Evolutionary conservation across 2,888 invertebrate genomes (phyloP).

Genomic region (Dusona sp.): DNA sequence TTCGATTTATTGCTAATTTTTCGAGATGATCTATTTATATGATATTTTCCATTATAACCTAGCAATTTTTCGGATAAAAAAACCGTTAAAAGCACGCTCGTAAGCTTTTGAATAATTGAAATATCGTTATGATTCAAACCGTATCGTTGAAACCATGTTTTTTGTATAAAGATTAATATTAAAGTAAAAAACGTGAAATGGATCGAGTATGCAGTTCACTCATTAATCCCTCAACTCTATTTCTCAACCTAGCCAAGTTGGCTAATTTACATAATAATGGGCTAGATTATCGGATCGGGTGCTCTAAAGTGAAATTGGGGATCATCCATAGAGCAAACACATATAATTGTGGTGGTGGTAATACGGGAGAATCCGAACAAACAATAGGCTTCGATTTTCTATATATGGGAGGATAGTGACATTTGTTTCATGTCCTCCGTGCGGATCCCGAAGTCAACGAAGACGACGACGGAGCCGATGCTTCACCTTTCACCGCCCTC

Average conservation of each 20-base stretch:
- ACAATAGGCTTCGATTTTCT: slow-evolving; percentile 68
- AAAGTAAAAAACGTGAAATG: not conserved
- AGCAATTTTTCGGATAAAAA: too few species aligned
- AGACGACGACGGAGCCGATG: slow-evolving; percentile 51
- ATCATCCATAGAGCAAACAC: slow-evolving; percentile 42
- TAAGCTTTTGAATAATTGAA: too few species aligned
- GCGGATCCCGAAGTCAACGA: slow-evolving; percentile 60
- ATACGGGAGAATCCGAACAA: slow-evolving; percentile 45
- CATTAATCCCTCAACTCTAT: not conserved
- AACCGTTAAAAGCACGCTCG: too few species aligned
- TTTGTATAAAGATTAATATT: too few species aligned
- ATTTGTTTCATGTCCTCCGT: slow-evolving; percentile 69
- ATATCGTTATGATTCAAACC: too few species aligned
- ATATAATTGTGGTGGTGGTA: slow-evolving; percentile 2
- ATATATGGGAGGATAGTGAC: slow-evolving; percentile 74
- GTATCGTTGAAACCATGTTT: too few species aligned
- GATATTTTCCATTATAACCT: too few species aligned
- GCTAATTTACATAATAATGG: slow-evolving; percentile 29
- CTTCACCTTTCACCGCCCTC: slow-evolving; percentile 74
- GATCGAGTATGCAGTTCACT: not conserved
- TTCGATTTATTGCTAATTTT: too few species aligned
- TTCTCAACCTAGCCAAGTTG: not conserved
- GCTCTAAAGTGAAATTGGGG: slow-evolving; percentile 25
- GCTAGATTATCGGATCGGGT: slow-evolving; percentile 48
- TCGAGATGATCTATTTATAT: too few species aligned